These are phyloP conservation scores for Falco punctatus DNA, from an alignment of 2,113 vertebrate species.

Conservation along the genomic window DNA sequence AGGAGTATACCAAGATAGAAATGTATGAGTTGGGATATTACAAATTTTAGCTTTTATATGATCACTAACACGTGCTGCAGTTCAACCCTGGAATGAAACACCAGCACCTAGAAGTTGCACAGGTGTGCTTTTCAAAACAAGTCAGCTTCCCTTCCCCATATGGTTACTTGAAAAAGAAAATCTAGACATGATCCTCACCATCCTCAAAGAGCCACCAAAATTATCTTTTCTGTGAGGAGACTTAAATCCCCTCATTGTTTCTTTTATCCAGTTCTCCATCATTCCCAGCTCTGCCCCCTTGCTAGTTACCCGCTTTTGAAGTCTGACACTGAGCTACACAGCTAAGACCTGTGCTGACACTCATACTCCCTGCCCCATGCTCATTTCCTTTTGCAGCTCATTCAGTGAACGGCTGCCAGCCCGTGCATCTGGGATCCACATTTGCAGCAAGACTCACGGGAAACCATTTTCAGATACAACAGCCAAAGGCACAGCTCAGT, in stretches of 20 bases:
- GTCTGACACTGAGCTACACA: neutral
- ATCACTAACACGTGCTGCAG: neutral
- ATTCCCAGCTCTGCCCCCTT: neutral
- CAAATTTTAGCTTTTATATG: neutral
- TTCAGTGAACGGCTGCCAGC: neutral
- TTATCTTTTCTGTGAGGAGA: neutral
- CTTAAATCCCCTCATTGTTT: neutral
- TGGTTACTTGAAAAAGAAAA: neutral
- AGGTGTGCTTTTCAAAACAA: neutral
- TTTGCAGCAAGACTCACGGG: neutral
- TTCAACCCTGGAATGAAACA: neutral
- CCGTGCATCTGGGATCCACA: neutral
- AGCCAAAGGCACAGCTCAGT: neutral
- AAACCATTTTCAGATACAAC: neutral
- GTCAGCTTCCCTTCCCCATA: neutral
- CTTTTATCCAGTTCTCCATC: neutral
- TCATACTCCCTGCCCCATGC: fast-evolving
- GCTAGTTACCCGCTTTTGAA: neutral
- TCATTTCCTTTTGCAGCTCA: neutral
- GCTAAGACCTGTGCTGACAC: neutral
- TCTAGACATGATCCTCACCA: neutral
- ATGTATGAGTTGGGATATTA: neutral
- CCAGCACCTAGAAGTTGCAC: neutral
- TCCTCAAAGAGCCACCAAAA: neutral
- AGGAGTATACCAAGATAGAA: neutral